phyloP scores from a whole-genome alignment of 2,113 vertebrate species.

The Lepidothrix coronata region DNA sequence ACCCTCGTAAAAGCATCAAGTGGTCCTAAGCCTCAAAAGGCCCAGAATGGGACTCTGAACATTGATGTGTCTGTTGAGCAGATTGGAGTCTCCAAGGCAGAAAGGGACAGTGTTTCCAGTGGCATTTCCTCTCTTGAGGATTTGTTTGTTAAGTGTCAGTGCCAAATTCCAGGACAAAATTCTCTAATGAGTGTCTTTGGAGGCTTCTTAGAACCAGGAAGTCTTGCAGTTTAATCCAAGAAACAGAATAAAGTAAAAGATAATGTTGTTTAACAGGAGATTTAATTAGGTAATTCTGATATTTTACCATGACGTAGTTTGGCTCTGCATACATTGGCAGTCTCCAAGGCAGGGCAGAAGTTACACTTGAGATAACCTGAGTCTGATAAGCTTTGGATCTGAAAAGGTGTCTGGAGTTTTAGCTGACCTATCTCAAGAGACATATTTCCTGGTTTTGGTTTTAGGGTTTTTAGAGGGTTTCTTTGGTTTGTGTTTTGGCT shows the following conservation, averaged over 20 bases:
- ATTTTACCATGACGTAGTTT: rapidly evolving
- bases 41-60: neutral
- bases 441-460: neutral
- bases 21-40: neutral
- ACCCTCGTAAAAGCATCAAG: neutral
- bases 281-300: neutral
- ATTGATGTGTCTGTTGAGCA: neutral
- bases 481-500: neutral
- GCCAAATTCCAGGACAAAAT: neutral
- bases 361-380: neutral
- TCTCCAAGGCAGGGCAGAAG: neutral
- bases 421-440: neutral
- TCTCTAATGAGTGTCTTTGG: neutral
- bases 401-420: neutral
- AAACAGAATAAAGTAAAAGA: neutral
- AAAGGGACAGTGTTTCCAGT: neutral
- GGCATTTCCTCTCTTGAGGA: neutral
- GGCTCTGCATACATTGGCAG: neutral
- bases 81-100: neutral
- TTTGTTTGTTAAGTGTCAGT: neutral
- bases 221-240: neutral
- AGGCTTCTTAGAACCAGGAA: neutral
- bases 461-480: neutral
- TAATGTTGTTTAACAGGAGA: neutral
- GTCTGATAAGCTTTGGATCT: neutral